Base-by-base conservation (phyloP, 2,797 vertebrate species). In the Labeo calbasu region DNA sequence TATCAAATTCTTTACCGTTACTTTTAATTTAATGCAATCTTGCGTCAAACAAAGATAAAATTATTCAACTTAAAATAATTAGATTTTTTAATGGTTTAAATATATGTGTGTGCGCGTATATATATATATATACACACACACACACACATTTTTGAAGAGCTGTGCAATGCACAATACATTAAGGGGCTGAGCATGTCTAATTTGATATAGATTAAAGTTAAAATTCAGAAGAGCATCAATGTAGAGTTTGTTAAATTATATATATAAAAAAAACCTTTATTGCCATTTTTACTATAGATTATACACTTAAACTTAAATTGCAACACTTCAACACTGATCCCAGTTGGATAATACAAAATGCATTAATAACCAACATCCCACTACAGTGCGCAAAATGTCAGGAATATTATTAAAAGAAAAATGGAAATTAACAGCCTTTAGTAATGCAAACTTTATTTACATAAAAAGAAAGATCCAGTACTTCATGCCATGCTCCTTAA, bases 401-500 rank as follows among this genome's bases (percentile, higher is more conserved):
- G 73, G 82, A 81, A 83, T 55, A 72, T 66, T 86, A 84, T 86
- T 85, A 86, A 92, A 91, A 40, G 73, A 87, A 87, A 84, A 86
- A 82, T 61, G 75, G 71, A 87, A 87, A 87, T 86, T 88, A 93
- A 92, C 88, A 90, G 83, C 83, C 76, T 93, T 91, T 89, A 92
- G 89, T 96, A 96, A 96, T 93, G 95, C 94, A 96, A 97, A 97
- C 76, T 96, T 97, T 98, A 99, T 99, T 99, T 97, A 98, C 95
- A 98, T 94, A 40, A 87, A 96, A 93, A 75, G 89, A 89, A 87
- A 89, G 89, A 91, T 94, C 83, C 94, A 94, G 95, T 93, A 95
- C 93, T 91, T 96, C 96, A 99, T 98, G 97, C 96, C 95, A 96
- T 99, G 96, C 96, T 93, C 88, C 90, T 93, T 91, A 93, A 94